phyloP scores from a whole-genome alignment of 2,113 vertebrate genomes.

The Ovibos moschatus region DNA sequence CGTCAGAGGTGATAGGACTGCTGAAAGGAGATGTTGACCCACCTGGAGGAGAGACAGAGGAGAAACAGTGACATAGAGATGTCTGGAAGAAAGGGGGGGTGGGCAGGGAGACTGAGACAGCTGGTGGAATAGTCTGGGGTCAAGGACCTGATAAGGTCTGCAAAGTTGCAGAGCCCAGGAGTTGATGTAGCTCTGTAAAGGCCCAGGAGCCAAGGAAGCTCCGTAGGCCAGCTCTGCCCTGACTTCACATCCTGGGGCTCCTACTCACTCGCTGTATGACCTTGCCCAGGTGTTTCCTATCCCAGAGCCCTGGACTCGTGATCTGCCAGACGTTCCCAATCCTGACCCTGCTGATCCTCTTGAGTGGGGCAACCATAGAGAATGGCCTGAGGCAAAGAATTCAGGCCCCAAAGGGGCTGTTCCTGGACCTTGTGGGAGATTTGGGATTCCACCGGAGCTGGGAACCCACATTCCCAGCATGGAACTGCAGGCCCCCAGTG shows the following conservation, averaged over 20 bases:
- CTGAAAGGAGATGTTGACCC: slow-evolving; percentile 82
- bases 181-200: neutral
- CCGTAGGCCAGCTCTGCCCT: neutral
- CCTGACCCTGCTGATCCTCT: neutral
- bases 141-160: neutral
- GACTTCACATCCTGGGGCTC: neutral
- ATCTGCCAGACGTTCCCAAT: neutral
- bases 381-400: neutral
- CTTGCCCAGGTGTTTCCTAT: neutral
- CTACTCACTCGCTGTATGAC: neutral
- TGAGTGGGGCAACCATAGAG: neutral
- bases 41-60: slow-evolving; percentile 49
- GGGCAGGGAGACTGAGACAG: neutral
- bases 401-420: neutral
- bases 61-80: neutral
- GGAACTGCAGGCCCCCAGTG: neutral
- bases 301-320: neutral
- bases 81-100: neutral
- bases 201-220: neutral
- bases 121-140: neutral
- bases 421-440: neutral
- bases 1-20: slow-evolving; percentile 97
- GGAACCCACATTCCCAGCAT: neutral
- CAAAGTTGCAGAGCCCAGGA: neutral
- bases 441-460: neutral